Evolutionary conservation across 2,797 vertebrate genomes (phyloP).

Genomic region (Hoplostethus atlanticus): DNA sequence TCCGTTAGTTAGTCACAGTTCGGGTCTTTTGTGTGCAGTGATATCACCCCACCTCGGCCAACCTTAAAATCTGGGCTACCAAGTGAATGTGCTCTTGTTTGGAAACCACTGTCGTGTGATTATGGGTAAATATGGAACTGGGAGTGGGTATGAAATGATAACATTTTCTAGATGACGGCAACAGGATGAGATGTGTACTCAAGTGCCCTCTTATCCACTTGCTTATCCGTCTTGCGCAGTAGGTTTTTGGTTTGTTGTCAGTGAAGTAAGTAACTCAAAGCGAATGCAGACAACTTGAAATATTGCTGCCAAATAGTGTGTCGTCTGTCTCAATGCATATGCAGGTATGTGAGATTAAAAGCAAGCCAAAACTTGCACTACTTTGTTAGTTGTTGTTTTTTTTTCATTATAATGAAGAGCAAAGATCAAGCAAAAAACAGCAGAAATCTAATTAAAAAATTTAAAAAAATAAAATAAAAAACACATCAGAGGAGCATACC

Average conservation of each 20-base stretch:
- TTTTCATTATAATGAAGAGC: too few species aligned
- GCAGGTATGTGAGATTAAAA: too few species aligned
- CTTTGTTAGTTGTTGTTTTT: too few species aligned
- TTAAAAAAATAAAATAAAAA: too few species aligned
- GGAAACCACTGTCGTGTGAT: slow-evolving; percentile 17
- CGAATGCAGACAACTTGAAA: too few species aligned
- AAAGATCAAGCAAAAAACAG: too few species aligned
- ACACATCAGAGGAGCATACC: too few species aligned
- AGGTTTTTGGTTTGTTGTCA: slow-evolving; percentile 1
- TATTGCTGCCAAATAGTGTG: too few species aligned
- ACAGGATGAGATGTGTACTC: slow-evolving; percentile 47
- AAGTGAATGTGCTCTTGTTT: slow-evolving; percentile 21
- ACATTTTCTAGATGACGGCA: slow-evolving; percentile 37
- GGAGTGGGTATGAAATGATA: slow-evolving; percentile 14
- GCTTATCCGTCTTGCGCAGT: slow-evolving; percentile 20
- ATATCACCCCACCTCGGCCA: not conserved
- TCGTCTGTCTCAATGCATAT: too few species aligned
- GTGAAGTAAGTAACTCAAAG: not conserved
- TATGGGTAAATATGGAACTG: slow-evolving; percentile 47
- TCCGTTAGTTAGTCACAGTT: not conserved
- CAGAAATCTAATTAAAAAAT: too few species aligned
- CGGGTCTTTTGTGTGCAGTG: not conserved
- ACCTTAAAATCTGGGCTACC: slow-evolving; percentile 30
- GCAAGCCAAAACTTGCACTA: too few species aligned
- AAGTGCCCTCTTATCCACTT: slow-evolving; percentile 18